These are phyloP conservation scores for Drosophila pandora DNA, from an alignment of 1,140 invertebrate species.

Conservation along the genomic window DNA sequence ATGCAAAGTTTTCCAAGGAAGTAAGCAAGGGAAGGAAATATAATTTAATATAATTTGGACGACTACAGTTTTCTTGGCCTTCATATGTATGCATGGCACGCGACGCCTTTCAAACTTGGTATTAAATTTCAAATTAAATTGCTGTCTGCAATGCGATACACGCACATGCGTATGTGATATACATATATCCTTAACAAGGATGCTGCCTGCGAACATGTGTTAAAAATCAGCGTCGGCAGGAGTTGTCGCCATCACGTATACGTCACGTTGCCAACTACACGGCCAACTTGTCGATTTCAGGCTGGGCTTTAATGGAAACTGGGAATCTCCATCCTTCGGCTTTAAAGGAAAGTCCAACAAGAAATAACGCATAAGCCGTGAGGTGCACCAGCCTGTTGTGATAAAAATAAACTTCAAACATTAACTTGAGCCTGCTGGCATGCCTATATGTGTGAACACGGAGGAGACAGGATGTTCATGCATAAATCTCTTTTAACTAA, in stretches of 20 bases:
- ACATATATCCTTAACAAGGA: constrained; percentile 3
- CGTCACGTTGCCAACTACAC: constrained; percentile 53
- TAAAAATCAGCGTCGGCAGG: constrained; percentile 69
- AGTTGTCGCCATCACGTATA: constrained; percentile 77
- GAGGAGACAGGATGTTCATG: constrained; percentile 45
- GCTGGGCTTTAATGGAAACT: constrained; percentile 45
- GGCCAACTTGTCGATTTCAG: constrained; percentile 68
- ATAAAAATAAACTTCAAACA: constrained; percentile 51
- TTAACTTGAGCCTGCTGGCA: constrained; percentile 2
- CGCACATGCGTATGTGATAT: neutral
- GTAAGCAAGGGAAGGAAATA: neutral
- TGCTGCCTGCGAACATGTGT: constrained; percentile 42
- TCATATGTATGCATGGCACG: constrained; percentile 67
- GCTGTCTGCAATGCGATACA: constrained; percentile 77
- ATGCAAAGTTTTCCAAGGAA: constrained; percentile 33
- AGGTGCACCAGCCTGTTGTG: constrained; percentile 15
- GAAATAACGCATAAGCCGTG: constrained; percentile 54
- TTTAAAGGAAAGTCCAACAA: constrained; percentile 22
- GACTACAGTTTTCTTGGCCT: constrained; percentile 26
- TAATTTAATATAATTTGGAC: constrained; percentile 23
- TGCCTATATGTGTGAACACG: constrained; percentile 21
- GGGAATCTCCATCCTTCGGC: neutral
- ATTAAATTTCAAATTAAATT: constrained; percentile 81
- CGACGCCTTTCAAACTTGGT: constrained; percentile 72
- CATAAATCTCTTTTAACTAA: constrained; percentile 71